These are phyloP conservation scores for Halcyon chelicuti DNA, from an alignment of 2,797 vertebrate species.

Conservation along the genomic window DNA sequence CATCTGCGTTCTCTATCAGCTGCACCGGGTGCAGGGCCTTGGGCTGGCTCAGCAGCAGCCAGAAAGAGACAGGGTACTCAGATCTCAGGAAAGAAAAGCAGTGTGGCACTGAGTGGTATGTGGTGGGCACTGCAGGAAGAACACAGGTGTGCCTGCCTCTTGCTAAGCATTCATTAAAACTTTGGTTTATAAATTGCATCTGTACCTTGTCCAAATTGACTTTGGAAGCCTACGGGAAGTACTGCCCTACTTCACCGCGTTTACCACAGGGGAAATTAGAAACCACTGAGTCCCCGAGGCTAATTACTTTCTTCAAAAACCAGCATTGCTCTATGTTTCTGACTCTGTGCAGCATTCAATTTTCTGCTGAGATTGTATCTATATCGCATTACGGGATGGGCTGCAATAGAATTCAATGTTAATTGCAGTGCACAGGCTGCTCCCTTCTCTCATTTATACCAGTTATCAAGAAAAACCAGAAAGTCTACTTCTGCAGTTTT, in stretches of 20 bases:
- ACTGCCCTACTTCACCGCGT: neutral
- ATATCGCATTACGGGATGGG: slow-evolving; percentile 42
- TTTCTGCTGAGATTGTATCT: slow-evolving; percentile 67
- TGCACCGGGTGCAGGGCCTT: neutral
- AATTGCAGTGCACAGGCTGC: slow-evolving; percentile 57
- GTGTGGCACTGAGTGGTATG: neutral
- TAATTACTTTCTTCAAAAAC: slow-evolving; percentile 51
- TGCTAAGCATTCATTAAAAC: neutral
- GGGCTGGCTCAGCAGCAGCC: neutral
- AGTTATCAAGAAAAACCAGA: slow-evolving; percentile 72
- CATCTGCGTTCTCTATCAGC: neutral
- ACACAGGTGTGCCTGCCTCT: neutral
- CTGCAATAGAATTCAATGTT: slow-evolving; percentile 47
- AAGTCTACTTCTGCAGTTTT: slow-evolving; percentile 39
- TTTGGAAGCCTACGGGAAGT: slow-evolving; percentile 23
- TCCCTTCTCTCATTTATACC: slow-evolving; percentile 46
- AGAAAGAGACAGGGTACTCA: neutral
- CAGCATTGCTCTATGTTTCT: slow-evolving; percentile 21
- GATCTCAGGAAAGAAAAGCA: neutral
- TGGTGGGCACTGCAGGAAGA: neutral
- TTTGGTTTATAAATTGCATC: neutral
- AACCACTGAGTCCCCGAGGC: slow-evolving; percentile 8
- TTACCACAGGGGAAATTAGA: slow-evolving; percentile 34
- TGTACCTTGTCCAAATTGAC: neutral
- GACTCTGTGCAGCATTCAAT: slow-evolving; percentile 34